Evolutionary conservation across 1,140 invertebrate genomes (phyloP).

Genomic region (Mya arenaria): DNA sequence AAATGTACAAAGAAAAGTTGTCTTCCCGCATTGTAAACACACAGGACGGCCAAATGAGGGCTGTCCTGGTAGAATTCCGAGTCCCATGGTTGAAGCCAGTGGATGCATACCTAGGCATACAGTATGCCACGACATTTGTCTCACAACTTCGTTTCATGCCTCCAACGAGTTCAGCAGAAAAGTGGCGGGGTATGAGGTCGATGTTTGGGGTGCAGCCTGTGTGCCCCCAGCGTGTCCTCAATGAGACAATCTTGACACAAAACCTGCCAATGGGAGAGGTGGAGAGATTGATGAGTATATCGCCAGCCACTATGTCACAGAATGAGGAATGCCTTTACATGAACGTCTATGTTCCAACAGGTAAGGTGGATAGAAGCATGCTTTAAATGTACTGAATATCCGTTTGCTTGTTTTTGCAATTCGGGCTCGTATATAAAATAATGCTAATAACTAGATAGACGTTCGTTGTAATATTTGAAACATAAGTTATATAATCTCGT

Average conservation of each 20-base stretch:
- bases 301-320: constrained; percentile 93
- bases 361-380: too few species aligned
- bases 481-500: too few species aligned
- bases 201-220: constrained; percentile 89
- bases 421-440: too few species aligned
- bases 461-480: too few species aligned
- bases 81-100: constrained; percentile 92
- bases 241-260: constrained; percentile 83
- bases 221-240: constrained; percentile 90
- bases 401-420: too few species aligned
- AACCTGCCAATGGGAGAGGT: constrained; percentile 93
- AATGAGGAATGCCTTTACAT: constrained; percentile 98
- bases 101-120: constrained; percentile 96
- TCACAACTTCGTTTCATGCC: constrained; percentile 97
- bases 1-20: constrained; percentile 51
- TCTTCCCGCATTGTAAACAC: constrained; percentile 81
- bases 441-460: too few species aligned
- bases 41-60: constrained; percentile 91
- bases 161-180: constrained; percentile 90
- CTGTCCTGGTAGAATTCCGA: constrained; percentile 91
- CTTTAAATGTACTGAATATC: too few species aligned
- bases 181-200: constrained; percentile 91
- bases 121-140: constrained; percentile 96
- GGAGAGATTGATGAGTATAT: constrained; percentile 92
- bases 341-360: constrained; percentile 97